Conservation (phyloP, 2,113 vertebrate genomes). For the Strix uralensis region DNA sequence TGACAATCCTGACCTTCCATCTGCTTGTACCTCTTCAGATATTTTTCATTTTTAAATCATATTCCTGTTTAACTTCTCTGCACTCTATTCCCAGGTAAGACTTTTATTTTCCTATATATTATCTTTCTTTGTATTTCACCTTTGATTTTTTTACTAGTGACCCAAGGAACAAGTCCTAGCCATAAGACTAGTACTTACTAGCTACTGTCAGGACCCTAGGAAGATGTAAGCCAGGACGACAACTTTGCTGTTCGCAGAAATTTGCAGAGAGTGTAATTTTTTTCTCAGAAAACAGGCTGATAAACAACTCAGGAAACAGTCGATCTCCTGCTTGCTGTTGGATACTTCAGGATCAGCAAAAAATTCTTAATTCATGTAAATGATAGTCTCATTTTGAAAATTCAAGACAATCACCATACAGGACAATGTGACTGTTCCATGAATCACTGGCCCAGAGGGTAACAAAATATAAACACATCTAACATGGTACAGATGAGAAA, state of each 20-base stretch:
- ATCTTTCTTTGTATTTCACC: background rate
- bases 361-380: background rate
- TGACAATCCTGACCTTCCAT: background rate
- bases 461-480: background rate
- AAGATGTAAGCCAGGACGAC: background rate
- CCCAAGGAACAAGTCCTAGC: background rate
- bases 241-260: background rate
- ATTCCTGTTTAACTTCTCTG: background rate
- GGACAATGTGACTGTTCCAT: background rate
- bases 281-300: background rate
- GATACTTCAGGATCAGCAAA: background rate
- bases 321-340: background rate
- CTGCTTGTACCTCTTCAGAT: background rate
- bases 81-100: background rate
- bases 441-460: background rate
- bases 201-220: background rate
- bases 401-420: background rate
- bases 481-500: background rate
- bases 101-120: background rate
- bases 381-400: background rate
- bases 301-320: background rate
- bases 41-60: background rate
- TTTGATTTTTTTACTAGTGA: background rate
- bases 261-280: background rate
- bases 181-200: background rate